These are phyloP conservation scores for Phoxinus phoxinus DNA, from an alignment of 2,113 vertebrate species.

Conservation along the genomic window DNA sequence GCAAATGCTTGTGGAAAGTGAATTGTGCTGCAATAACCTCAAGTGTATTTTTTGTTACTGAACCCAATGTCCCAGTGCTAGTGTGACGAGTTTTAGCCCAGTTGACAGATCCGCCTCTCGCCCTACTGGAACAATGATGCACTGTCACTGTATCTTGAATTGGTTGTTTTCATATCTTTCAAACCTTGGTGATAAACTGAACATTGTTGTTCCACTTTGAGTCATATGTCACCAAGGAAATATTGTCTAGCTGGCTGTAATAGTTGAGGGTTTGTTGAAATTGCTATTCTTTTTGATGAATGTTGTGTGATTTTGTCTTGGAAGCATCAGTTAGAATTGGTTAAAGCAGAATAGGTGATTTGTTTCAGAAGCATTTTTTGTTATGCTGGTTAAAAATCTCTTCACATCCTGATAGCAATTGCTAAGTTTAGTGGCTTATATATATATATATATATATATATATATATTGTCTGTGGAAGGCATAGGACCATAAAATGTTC, in stretches of 20 bases:
- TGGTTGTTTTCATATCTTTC: not conserved
- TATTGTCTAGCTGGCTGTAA: not conserved
- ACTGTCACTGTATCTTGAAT: not conserved
- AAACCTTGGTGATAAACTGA: constrained; percentile 1
- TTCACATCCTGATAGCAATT: too few relatives aligned
- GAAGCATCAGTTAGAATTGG: not conserved
- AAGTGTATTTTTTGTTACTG: not conserved
- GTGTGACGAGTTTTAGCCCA: not conserved
- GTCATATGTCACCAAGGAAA: not conserved
- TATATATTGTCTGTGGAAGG: too few relatives aligned
- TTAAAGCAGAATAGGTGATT: not conserved
- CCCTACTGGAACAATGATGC: not conserved
- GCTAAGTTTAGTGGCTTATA: too few relatives aligned
- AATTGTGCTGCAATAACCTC: not conserved
- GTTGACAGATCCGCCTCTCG: not conserved
- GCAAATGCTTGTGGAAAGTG: constrained; percentile 2
- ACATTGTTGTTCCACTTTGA: not conserved
- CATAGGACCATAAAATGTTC: too few relatives aligned
- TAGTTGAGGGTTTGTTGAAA: not conserved
- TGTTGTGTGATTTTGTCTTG: not conserved
- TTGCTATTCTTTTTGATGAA: not conserved
- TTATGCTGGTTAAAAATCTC: too few relatives aligned
- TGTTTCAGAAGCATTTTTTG: too few relatives aligned
- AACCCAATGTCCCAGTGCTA: not conserved
- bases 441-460: too few relatives aligned